Percentiles rank a stretch among this genome's conserved stretches.
phyloP scores from a whole-genome alignment of 1,140 invertebrate genomes.

The Drosophila gunungcola region DNA sequence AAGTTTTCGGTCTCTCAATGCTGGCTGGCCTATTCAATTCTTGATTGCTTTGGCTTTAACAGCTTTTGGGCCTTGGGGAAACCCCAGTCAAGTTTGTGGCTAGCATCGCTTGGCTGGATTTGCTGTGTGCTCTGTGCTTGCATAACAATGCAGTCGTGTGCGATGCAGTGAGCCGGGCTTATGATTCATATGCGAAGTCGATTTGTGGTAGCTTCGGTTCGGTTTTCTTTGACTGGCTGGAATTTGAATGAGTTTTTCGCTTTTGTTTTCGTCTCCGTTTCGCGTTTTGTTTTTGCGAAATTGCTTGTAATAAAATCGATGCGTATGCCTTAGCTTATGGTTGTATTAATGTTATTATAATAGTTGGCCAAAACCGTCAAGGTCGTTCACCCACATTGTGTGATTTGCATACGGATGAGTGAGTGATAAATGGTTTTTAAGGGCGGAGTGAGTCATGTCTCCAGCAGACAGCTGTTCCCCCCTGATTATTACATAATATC shows the following conservation, averaged over 20 bases:
- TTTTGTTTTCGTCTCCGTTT: slow-evolving; percentile 52
- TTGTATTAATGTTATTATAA: slow-evolving; percentile 60
- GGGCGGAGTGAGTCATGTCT: slow-evolving; percentile 29
- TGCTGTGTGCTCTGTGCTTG: slow-evolving; percentile 43
- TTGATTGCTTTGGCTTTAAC: slow-evolving; percentile 46
- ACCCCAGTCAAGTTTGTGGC: slow-evolving; percentile 56
- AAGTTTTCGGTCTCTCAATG: slow-evolving; percentile 26
- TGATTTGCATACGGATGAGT: slow-evolving; percentile 37
- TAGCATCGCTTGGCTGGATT: slow-evolving; percentile 25
- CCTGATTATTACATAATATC: slow-evolving; percentile 32
- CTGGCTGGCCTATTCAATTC: slow-evolving; percentile 63
- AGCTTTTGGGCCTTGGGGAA: slow-evolving; percentile 70
- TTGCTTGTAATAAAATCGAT: slow-evolving; percentile 51
- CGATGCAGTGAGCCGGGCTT: slow-evolving; percentile 25
- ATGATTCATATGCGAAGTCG: slow-evolving; percentile 35
- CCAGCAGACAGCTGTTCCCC: slow-evolving; percentile 14
- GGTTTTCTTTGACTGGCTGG: slow-evolving; percentile 13
- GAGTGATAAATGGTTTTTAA: not conserved
- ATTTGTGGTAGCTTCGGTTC: slow-evolving; percentile 56
- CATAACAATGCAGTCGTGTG: slow-evolving; percentile 64
- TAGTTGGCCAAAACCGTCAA: slow-evolving; percentile 62
- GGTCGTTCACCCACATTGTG: slow-evolving; percentile 77
- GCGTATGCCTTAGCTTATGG: slow-evolving; percentile 28
- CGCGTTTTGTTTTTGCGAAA: slow-evolving; percentile 72
- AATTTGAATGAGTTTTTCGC: slow-evolving; percentile 33